Percentiles rank a stretch among this genome's conserved stretches.
phyloP scores from a whole-genome alignment of 2,113 vertebrate species.

The Sturnira hondurensis region DNA sequence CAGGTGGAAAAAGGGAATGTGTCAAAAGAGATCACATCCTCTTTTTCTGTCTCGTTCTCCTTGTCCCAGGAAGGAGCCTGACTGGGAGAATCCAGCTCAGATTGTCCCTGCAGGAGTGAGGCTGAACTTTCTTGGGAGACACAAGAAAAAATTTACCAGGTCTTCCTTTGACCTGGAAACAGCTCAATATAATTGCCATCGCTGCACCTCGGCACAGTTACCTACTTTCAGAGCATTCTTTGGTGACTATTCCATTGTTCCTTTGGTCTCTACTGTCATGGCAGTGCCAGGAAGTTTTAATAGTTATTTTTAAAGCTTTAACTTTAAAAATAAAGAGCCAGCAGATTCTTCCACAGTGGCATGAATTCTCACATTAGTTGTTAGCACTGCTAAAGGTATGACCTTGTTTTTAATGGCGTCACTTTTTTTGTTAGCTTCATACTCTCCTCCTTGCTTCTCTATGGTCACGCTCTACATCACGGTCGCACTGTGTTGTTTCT shows the following conservation, averaged over 20 bases:
- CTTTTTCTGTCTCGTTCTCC: not conserved
- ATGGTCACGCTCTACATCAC: conserved; percentile 62
- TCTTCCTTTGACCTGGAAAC: conserved; percentile 33
- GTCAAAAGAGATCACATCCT: not conserved
- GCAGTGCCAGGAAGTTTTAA: conserved; percentile 18
- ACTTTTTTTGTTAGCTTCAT: conserved; percentile 50
- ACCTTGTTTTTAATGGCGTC: conserved; percentile 67
- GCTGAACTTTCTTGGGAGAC: not conserved
- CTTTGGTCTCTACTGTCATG: not conserved
- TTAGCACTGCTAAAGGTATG: conserved; percentile 38
- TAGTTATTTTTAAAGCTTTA: conserved; percentile 55
- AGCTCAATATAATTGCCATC: not conserved
- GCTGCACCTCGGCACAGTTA: not conserved
- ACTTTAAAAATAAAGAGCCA: conserved; percentile 57
- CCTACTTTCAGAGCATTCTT: not conserved
- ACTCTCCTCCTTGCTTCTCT: not conserved
- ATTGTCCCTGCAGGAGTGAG: not conserved
- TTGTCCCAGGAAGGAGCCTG: not conserved
- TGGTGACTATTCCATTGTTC: not conserved
- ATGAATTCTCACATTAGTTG: conserved; percentile 52
- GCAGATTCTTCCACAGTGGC: conserved; percentile 56
- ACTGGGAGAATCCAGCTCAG: not conserved
- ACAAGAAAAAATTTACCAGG: not conserved
- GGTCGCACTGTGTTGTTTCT: not conserved
- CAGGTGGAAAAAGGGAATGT: not conserved